phyloP scores from a whole-genome alignment of 2,113 vertebrate species.

The Candoia aspera region DNA sequence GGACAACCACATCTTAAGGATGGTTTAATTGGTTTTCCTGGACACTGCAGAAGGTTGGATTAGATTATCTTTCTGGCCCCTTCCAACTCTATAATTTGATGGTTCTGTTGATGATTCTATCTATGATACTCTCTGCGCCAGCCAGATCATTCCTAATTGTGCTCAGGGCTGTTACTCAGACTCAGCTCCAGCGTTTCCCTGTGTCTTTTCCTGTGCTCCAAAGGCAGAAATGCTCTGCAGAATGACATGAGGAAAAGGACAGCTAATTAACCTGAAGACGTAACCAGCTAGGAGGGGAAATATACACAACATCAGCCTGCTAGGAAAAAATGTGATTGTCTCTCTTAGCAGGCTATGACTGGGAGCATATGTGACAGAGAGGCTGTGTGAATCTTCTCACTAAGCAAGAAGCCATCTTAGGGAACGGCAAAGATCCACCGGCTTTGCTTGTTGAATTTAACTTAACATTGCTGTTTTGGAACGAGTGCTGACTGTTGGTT shows the following conservation, averaged over 20 bases:
- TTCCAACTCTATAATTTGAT: no score
- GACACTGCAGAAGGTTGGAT: no score
- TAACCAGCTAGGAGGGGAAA: not conserved
- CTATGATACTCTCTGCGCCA: no score
- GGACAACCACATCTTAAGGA: no score
- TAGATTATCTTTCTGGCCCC: no score
- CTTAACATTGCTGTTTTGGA: not conserved
- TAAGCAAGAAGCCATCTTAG: not conserved
- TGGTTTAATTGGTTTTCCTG: no score
- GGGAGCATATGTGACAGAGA: not conserved
- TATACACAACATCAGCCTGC: not conserved
- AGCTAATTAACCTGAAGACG: not conserved
- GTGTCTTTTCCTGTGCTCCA: no score
- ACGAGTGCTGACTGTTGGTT: not conserved
- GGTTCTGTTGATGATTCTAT: no score
- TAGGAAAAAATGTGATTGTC: not conserved
- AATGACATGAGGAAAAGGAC: not conserved
- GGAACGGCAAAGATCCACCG: not conserved
- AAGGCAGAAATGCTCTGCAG: no score
- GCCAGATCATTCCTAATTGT: no score
- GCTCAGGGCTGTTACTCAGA: no score
- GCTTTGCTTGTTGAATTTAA: not conserved
- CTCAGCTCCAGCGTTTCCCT: no score
- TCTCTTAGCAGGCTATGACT: not conserved
- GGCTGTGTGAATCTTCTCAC: not conserved